Evolutionary conservation across 1,140 invertebrate genomes (phyloP).

Genomic region (Bombus polaris): DNA sequence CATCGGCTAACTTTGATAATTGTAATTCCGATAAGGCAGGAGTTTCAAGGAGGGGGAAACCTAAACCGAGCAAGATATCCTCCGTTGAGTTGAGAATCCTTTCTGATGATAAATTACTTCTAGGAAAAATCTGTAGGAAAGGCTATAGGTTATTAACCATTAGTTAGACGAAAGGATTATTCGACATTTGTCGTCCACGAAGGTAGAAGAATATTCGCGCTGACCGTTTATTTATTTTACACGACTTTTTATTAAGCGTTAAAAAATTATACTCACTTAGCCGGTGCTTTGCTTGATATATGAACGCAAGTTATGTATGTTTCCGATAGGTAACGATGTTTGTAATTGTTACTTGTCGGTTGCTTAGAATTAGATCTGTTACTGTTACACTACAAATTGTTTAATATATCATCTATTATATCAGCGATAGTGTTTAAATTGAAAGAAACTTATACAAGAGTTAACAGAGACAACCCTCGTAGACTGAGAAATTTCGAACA

Average conservation of each 20-base stretch:
- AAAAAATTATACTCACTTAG: neutral
- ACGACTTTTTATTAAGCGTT: neutral
- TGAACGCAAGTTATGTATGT: no score
- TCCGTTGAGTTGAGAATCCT: neutral
- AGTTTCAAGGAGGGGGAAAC: conserved; percentile 25
- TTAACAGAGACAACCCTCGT: no score
- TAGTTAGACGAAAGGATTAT: neutral
- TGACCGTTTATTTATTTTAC: neutral
- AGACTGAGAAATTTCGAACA: no score
- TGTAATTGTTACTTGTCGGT: no score
- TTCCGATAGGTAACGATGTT: no score
- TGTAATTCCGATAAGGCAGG: conserved; percentile 15
- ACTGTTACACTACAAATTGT: no score
- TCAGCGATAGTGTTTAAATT: no score
- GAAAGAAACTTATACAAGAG: no score
- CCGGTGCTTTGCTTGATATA: no score
- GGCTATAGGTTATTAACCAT: neutral
- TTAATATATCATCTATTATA: no score
- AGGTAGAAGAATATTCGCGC: neutral
- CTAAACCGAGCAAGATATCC: conserved; percentile 19
- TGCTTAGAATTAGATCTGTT: no score
- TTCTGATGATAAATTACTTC: neutral
- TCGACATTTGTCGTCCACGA: neutral
- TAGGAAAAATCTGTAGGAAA: neutral
- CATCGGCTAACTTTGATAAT: conserved; percentile 27